These are phyloP conservation scores for Apamea monoglypha DNA, from an alignment of 2,888 invertebrate species.

Conservation along the genomic window DNA sequence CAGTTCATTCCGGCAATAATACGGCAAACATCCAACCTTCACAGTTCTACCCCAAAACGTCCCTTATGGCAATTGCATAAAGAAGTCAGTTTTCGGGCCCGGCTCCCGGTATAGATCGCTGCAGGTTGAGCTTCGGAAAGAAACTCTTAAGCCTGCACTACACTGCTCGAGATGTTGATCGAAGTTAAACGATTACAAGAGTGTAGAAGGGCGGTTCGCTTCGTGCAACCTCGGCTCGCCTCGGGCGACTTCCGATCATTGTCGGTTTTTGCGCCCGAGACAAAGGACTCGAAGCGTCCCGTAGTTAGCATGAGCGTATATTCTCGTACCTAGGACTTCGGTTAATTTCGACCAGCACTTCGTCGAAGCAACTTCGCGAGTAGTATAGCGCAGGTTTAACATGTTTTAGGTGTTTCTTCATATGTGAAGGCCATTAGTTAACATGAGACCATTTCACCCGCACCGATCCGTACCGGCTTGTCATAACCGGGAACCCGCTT, in stretches of 20 bases:
- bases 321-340: too few species aligned
- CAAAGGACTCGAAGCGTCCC: too few species aligned
- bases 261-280: too few species aligned
- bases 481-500: background rate
- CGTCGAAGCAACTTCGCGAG: too few species aligned
- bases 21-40: background rate
- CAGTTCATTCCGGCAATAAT: constrained; percentile 49
- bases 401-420: background rate
- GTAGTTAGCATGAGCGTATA: too few species aligned
- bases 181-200: too few species aligned
- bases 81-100: background rate
- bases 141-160: background rate
- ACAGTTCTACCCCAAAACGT: background rate
- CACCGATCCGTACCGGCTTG: background rate
- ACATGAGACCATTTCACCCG: background rate
- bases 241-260: too few species aligned
- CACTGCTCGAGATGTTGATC: too few species aligned
- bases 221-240: too few species aligned
- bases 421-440: too few species aligned
- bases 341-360: too few species aligned
- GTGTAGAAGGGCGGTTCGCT: too few species aligned
- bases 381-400: background rate
- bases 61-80: background rate
- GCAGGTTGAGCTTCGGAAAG: background rate
- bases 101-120: background rate